Base-by-base conservation (phyloP, 2,113 vertebrate genomes). In the Chinchilla lanigera region DNA sequence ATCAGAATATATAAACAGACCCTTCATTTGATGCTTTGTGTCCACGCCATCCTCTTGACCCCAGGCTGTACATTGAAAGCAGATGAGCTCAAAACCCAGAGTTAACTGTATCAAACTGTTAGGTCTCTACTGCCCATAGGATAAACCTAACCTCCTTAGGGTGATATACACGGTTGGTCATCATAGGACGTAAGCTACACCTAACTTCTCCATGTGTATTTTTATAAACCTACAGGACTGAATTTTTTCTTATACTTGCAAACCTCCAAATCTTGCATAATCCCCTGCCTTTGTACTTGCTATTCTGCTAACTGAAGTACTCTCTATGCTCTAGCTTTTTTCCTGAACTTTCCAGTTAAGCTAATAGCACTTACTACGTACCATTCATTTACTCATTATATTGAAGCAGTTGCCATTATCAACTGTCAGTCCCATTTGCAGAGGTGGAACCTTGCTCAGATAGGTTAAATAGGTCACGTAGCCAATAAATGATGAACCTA, bases 1-100 rank as follows among this genome's bases (percentile, higher is more conserved):
- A 73, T 33, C 19, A 85, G 78, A 94, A 92, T 47, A 5, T 47
- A 71, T 90, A 94, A 83, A 3, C 58, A 88, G 69, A 56, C 12
- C 67, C 33, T 60, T 58, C 13, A 11, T 77, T 19, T 87, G 71
- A 86, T 94, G 33, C 26, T 65, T 47, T 80, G 2, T 54, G 17
- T 80, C 28, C 58, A 60, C 2, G 14, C 47, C 6, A 3, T 69
- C 38, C 17, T 87, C 71, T 89, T 12, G 38, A 83, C 41, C 28
- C 14, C 20, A 47, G 81, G 22, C 8, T 28, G 13, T 22, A 17
- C 35, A 28, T 2, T 60, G n/a, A 6, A 56, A 35, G 17, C n/a
- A 93, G 67, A 82, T 84, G 56, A 65, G 47, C 19, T 63, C 24
- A 67, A 86, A 95, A 56, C 63, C 7, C n/a, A 93, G 73, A 96